phyloP scores from a whole-genome alignment of 2,888 invertebrate genomes.

The Odontothrips loti region DNA sequence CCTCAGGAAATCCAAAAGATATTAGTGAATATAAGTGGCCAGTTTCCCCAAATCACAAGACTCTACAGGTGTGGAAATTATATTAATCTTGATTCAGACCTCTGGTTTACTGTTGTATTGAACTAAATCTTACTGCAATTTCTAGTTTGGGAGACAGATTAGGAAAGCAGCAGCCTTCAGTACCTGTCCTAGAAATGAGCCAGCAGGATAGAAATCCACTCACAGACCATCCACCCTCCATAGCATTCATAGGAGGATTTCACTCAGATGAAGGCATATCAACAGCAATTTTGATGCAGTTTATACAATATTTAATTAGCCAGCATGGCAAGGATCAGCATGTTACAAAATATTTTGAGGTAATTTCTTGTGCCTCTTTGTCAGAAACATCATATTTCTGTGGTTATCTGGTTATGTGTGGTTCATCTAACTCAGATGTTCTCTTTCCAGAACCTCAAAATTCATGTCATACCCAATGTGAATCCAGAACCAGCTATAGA shows the following conservation, averaged over 20 bases:
- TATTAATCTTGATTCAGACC: neutral
- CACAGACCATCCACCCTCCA: neutral
- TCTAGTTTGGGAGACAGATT: neutral
- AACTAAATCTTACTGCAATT: neutral
- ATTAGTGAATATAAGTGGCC: neutral
- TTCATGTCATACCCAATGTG: neutral
- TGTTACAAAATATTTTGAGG: neutral
- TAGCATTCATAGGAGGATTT: slow-evolving; percentile 1
- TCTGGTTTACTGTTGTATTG: neutral
- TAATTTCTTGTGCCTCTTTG: neutral
- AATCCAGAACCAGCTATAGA: neutral
- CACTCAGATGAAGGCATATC: neutral
- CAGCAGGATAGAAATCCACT: neutral
- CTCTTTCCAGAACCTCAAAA: neutral
- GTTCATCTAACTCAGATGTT: no score
- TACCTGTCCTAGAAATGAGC: neutral
- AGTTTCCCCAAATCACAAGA: neutral
- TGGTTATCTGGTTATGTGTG: neutral
- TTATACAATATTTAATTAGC: neutral
- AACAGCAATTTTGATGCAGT: neutral
- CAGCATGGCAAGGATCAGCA: neutral
- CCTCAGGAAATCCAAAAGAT: neutral
- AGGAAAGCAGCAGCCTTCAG: neutral
- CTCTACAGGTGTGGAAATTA: neutral
- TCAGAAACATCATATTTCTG: no score